Base-by-base conservation (phyloP, 1,140 invertebrate genomes). In the Ceratosolen solmsi region DNA sequence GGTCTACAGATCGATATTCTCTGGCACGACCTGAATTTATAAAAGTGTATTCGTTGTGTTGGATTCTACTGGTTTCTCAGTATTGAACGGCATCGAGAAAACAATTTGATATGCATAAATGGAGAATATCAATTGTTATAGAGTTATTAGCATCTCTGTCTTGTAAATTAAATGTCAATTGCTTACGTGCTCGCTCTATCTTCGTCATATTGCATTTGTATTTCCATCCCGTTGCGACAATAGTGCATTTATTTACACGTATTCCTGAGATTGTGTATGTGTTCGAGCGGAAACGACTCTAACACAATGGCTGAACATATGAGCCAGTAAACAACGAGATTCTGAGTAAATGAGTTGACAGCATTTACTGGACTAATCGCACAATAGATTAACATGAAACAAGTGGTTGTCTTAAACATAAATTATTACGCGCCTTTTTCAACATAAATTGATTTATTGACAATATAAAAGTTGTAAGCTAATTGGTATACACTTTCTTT, bases 261-360 rank as follows among this genome's bases (percentile, higher is more conserved):
- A 33, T 63, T 30, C 30, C 17, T 17, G 27, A 15, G 27, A 15
- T 30, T 33, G 30, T 63, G 60, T 63, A 33, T 33, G 27, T 27
- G 27, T 13, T 1, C 60, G 15, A 15, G 30, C 30, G 27, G 2
- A 30, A 33, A 63, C 5, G 5, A 46, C 13, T 30, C 60, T 13
- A 11, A 63, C 9, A 63, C 60, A 63, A 33, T 63, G 30, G 60
- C 13, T 5, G 5, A 15, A 17, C 15, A 63, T 27, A 60, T 27
- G 56, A 25, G 58, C 7, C 30, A 33, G 60, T 63, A 63, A 63
- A 63, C 60, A 63, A 33, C 25, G 27, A 30, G 30, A 63, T 33
- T 63, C 60, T 63, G 7, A 36, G 30, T 63, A 63, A 63, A 63
- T 63, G 30, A 33, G 30, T 63, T 63, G 27, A 63, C 30, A 63